A percentile compares a stretch with the other conserved stretches of the same genome.
Conservation (phyloP, 2,113 vertebrate genomes). For the Isichthys henryi region DNA sequence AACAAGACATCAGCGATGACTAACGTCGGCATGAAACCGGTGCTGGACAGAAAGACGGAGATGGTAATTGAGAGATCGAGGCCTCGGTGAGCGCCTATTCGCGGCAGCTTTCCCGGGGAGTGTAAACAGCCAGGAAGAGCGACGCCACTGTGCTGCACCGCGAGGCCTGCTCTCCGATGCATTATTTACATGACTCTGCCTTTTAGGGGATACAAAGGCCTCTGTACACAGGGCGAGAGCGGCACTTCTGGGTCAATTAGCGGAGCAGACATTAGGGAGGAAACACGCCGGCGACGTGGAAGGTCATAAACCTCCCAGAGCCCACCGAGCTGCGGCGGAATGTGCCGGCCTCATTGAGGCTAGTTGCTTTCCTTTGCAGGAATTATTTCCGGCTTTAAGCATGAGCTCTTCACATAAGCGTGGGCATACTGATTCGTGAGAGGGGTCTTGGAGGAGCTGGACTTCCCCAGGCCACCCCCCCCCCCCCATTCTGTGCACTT, state of each 20-base stretch:
- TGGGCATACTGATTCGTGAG: background rate
- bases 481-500: background rate
- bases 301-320: background rate
- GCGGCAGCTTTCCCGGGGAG: background rate
- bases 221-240: background rate
- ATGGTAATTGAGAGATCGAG: background rate
- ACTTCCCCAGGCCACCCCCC: background rate
- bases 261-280: background rate
- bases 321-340: background rate
- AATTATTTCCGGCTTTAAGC: background rate
- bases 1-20: background rate
- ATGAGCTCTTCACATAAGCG: background rate
- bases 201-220: background rate
- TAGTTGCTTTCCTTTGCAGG: background rate
- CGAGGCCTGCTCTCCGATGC: background rate
- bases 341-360: background rate
- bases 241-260: constrained; percentile 5
- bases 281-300: background rate
- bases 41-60: background rate
- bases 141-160: too few species aligned
- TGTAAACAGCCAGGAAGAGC: background rate
- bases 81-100: background rate
- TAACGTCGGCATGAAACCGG: background rate
- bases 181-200: constrained; percentile 4
- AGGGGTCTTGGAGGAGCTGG: too few species aligned